Base-by-base conservation (phyloP, 2,113 vertebrate species). In the Gadus chalcogrammus region DNA sequence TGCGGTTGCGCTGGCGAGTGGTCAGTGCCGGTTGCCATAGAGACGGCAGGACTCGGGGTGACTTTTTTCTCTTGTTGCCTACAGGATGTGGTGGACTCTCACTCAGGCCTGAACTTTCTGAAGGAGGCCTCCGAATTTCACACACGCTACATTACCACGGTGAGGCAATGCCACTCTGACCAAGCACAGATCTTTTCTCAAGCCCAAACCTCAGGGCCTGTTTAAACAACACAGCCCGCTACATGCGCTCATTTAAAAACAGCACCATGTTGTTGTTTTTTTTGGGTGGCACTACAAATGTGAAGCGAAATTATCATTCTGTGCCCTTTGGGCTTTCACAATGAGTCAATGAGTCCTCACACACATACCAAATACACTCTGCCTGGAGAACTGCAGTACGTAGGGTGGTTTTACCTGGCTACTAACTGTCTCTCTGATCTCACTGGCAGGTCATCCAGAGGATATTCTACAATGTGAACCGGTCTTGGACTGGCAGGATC, bases 51-150 rank as follows among this genome's bases (percentile, higher is more conserved):
- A 53, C 69, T 56, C 67, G 28, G 72, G 31, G 55, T 74, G 61
- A 60, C 64, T 71, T 27, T 27, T 20, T 16, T 38, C 68, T 76
- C 69, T 17, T 85, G 61, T 74, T 79, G 42, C 85, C 60, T 62
- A 42, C 85, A 99, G 97, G 97, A 99, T 83, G 94, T 99, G 85
- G 97, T 99, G 80, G 95, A 98, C 82, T 92, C 94, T 1, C 96
- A 98, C 80, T 88, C 94, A 1, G 95, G 95, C 61, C 88, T 99
- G 70, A 93, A 94, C 3, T 98, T 98, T 88, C 89, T 99, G 28
- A 96, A 94, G 84, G 96, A 98, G 84, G 97, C 95, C 0, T 89
- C 95, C 0, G 97, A 98, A 89, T 98, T 98, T 91, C 97, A 99
- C 85, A 97, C 94, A 1, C 93, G 95, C 73, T 99, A 99, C 88